A percentile compares a stretch with the other conserved stretches of the same genome.
Conservation (phyloP, 2,113 vertebrate species). For the Daubentonia madagascariensis region DNA sequence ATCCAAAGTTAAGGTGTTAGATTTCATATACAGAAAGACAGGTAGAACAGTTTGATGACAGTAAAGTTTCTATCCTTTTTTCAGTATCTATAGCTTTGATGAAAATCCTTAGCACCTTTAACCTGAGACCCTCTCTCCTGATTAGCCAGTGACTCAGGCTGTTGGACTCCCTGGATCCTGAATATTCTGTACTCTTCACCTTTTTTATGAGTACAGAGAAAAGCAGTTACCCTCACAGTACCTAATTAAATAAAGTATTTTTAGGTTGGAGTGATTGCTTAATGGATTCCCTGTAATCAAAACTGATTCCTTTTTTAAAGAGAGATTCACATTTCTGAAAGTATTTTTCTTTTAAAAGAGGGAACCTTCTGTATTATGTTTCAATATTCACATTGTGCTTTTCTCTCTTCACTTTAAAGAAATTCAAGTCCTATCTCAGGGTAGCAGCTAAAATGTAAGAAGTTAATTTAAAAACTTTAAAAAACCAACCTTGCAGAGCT, state of each 20-base stretch:
- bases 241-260: background rate
- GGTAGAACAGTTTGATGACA: fast-evolving
- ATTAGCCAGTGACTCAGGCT: background rate
- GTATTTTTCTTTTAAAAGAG: background rate
- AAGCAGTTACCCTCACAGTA: background rate
- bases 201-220: background rate
- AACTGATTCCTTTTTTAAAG: conserved; percentile 25
- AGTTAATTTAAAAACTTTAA: background rate
- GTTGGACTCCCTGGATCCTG: background rate
- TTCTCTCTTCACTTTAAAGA: background rate
- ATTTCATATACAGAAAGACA: background rate
- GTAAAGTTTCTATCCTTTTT: background rate
- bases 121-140: background rate
- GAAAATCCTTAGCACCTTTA: background rate
- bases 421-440: background rate
- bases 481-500: background rate
- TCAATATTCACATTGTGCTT: background rate
- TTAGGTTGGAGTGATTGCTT: conserved; percentile 5
- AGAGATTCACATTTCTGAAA: background rate
- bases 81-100: background rate
- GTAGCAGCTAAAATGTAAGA: background rate
- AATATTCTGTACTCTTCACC: background rate
- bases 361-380: background rate
- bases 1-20: background rate
- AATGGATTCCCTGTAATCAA: background rate